These are phyloP conservation scores for Dromococcyx pavoninus DNA, from an alignment of 2,797 vertebrate species.

Conservation along the genomic window DNA sequence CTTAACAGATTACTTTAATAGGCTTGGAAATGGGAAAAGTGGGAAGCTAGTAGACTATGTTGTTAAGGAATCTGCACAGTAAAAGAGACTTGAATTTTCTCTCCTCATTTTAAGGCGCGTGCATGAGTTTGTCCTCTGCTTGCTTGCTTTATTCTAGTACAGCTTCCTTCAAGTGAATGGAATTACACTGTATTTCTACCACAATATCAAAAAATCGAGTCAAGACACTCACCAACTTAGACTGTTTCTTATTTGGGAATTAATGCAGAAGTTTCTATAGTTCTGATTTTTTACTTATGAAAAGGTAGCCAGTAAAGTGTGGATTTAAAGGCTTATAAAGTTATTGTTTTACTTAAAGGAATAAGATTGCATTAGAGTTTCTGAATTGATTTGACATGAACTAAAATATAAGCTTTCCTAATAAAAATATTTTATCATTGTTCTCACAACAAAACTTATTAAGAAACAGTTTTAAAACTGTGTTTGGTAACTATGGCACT, in stretches of 20 bases:
- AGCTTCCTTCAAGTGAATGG: background rate
- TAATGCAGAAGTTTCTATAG: background rate
- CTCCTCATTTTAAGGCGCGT: background rate
- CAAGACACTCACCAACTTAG: background rate
- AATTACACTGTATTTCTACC: background rate
- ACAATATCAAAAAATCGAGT: background rate
- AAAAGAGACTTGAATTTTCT: background rate
- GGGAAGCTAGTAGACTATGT: background rate
- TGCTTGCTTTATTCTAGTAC: background rate
- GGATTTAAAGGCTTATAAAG: background rate
- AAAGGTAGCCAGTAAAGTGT: background rate
- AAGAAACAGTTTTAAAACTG: background rate
- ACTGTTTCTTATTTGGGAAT: background rate
- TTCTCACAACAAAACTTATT: conserved; percentile 9
- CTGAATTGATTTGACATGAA: conserved; percentile 10
- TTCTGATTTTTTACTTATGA: background rate
- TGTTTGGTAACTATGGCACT: background rate
- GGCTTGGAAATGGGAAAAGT: background rate
- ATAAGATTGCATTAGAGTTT: background rate
- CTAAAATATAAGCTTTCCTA: conserved; percentile 5
- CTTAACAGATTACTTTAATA: conserved; percentile 26
- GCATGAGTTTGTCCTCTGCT: background rate
- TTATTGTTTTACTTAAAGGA: background rate
- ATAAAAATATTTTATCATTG: conserved; percentile 32
- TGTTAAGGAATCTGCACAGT: background rate